Percentiles rank a stretch among this genome's conserved stretches.
These are phyloP conservation scores for Leptopilina clavipes DNA, from an alignment of 1,140 invertebrate genomes.

Conservation along the genomic window DNA sequence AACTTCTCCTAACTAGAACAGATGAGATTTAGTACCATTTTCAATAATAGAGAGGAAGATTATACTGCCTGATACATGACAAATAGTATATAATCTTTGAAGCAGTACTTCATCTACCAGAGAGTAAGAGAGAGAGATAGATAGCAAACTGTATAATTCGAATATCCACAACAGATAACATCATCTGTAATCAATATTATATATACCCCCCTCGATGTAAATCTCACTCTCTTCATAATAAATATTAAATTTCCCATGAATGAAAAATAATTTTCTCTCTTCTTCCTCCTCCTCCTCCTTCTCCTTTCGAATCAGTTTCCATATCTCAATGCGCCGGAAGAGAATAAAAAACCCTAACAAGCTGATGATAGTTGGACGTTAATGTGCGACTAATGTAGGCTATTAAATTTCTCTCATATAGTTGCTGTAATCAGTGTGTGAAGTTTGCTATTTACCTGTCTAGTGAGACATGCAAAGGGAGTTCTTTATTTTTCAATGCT, in stretches of 20 bases:
- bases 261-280: not conserved
- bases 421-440: no score
- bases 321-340: not conserved
- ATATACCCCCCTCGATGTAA: not conserved
- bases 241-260: not conserved
- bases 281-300: no score
- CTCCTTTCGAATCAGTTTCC: not conserved
- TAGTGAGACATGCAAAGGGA: no score
- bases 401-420: conserved; percentile 54
- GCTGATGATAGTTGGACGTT: conserved; percentile 37
- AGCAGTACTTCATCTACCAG: not conserved
- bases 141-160: not conserved
- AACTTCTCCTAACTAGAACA: not conserved
- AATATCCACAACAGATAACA: not conserved
- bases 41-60: conserved; percentile 1
- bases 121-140: no score
- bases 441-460: no score
- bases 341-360: not conserved
- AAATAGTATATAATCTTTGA: not conserved
- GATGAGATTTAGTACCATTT: conserved; percentile 6
- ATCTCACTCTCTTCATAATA: not conserved
- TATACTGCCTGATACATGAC: not conserved
- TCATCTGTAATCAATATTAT: not conserved
- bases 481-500: no score
- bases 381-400: conserved; percentile 59